These are phyloP conservation scores for Scolanthus callimorphus DNA, from an alignment of 92 coral and sea anemone species.

Conservation along the genomic window DNA sequence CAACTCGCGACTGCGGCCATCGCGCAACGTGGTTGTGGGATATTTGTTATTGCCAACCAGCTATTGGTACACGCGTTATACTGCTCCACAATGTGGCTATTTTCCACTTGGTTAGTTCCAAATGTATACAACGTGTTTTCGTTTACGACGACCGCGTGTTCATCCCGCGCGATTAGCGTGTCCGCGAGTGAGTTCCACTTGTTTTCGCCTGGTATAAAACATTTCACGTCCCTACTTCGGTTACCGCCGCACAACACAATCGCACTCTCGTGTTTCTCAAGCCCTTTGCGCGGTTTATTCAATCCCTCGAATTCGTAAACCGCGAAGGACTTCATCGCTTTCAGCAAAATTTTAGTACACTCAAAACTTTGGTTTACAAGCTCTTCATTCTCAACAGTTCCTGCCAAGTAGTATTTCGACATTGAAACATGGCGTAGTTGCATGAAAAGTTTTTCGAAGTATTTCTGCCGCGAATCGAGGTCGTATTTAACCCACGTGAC, in stretches of 20 bases:
- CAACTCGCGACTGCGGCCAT: conserved; percentile 46
- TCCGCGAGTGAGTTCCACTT: conserved; percentile 56
- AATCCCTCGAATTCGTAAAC: conserved; percentile 31
- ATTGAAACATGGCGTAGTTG: conserved; percentile 40
- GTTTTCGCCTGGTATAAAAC: conserved; percentile 50
- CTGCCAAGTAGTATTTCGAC: conserved; percentile 53
- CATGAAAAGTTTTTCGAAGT: conserved; percentile 62
- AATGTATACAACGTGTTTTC: conserved; percentile 58
- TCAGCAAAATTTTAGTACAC: conserved; percentile 59
- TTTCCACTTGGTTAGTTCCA: conserved; percentile 49
- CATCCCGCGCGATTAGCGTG: conserved; percentile 49
- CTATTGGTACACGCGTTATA: conserved; percentile 49
- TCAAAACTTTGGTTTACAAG: conserved; percentile 52
- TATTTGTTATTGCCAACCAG: conserved; percentile 53
- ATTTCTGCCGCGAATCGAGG: conserved; percentile 30
- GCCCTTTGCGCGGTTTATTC: conserved; percentile 29
- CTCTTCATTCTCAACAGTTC: conserved; percentile 58
- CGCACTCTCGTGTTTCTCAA: conserved; percentile 45
- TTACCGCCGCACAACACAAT: conserved; percentile 72
- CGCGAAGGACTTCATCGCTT: conserved; percentile 52
- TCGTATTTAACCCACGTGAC: conserved; percentile 61
- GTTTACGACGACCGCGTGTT: conserved; percentile 51
- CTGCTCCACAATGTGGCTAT: conserved; percentile 59
- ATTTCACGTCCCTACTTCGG: conserved; percentile 61
- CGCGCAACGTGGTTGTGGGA: conserved; percentile 64